Percentiles rank a stretch among this genome's conserved stretches.
Conservation (phyloP, 2,113 vertebrate species). For the Phrynosoma platyrhinos region DNA sequence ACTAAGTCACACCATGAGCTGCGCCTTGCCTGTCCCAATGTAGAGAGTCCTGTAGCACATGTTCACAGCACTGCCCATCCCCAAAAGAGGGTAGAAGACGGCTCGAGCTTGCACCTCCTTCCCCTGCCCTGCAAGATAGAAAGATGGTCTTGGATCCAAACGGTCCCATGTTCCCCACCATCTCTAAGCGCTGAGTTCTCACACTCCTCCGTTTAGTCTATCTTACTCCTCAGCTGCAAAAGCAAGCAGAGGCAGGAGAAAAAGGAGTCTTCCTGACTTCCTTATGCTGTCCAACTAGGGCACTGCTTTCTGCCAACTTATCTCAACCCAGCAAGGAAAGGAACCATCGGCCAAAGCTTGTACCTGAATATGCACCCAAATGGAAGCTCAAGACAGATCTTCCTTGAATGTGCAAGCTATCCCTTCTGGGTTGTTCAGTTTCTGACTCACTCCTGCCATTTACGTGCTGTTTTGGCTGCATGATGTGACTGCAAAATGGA, state of each 20-base stretch:
- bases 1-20: neutral
- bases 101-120: conserved; percentile 93
- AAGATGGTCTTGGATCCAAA: conserved; percentile 1
- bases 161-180: neutral
- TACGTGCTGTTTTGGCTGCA: neutral
- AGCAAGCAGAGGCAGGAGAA: neutral
- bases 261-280: too few species aligned
- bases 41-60: conserved; percentile 98
- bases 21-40: conserved; percentile 92
- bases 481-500: too few species aligned
- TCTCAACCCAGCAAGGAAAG: too few species aligned
- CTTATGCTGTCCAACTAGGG: too few species aligned
- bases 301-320: too few species aligned
- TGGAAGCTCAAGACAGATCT: too few species aligned
- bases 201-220: neutral
- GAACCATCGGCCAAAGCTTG: too few species aligned
- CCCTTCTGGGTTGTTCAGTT: too few species aligned
- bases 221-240: neutral
- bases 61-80: conserved; percentile 88
- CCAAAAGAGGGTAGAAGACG: conserved; percentile 92
- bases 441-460: neutral
- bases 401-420: too few species aligned
- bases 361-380: too few species aligned
- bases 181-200: neutral
- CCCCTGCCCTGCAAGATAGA: conserved; percentile 82